Conservation (phyloP, 2,113 vertebrate genomes). For the Tringa solitaria region DNA sequence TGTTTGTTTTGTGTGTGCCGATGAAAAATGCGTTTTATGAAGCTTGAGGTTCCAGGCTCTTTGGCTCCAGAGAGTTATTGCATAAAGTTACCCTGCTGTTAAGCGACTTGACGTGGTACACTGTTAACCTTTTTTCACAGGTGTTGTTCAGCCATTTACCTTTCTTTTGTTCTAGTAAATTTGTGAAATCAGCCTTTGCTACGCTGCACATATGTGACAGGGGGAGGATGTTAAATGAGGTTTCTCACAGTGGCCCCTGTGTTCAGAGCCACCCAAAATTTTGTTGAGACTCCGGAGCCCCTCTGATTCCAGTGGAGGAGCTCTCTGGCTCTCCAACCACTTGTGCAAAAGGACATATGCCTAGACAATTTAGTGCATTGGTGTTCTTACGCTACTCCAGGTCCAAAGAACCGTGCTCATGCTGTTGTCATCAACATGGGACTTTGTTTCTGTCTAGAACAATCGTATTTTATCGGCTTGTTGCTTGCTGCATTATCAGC, state of each 20-base stretch:
- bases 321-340: background rate
- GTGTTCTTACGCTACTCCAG: accelerated
- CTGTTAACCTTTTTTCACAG: background rate
- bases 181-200: background rate
- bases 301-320: background rate
- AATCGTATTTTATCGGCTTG: background rate
- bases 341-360: background rate
- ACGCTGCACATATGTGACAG: accelerated
- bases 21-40: background rate
- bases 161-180: background rate
- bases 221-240: background rate
- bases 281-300: background rate
- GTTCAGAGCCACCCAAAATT: background rate
- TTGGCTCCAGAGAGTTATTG: background rate
- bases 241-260: background rate
- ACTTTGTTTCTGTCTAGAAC: background rate
- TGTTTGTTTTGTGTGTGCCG: background rate
- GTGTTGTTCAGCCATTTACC: background rate
- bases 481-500: background rate
- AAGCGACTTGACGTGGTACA: background rate
- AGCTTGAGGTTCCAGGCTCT: slow-evolving; percentile 24
- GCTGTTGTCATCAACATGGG: background rate
- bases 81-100: background rate
- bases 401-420: background rate
- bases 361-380: background rate